Conservation (phyloP, 2,797 vertebrate species). For the Heteromormyrus szaboi region DNA sequence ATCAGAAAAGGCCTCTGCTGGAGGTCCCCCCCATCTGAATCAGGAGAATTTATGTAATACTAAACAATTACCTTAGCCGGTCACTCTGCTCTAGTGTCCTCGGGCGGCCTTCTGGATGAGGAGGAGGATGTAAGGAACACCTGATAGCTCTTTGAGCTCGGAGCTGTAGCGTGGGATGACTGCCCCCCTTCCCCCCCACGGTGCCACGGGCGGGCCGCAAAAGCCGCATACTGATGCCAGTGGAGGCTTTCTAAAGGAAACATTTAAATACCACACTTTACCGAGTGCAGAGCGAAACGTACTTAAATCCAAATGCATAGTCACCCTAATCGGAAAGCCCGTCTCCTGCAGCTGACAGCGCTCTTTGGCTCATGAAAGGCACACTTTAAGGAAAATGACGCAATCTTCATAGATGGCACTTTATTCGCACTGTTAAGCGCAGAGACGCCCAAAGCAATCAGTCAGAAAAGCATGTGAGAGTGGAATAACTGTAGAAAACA, state of each 20-base stretch:
- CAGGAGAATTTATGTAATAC: not conserved
- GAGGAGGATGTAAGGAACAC: not conserved
- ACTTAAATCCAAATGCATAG: not conserved
- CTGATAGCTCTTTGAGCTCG: not conserved
- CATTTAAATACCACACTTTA: constrained; percentile 1
- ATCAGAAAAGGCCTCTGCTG: not conserved
- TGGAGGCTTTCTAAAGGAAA: not conserved
- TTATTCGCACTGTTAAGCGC: not conserved
- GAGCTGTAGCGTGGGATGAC: not conserved
- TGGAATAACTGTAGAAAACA: not conserved
- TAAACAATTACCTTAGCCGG: not conserved
- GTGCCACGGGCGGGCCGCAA: not conserved
- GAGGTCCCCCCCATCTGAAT: not conserved
- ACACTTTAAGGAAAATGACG: not conserved
- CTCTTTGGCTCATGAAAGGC: not conserved
- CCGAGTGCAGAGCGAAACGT: not conserved
- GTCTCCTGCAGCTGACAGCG: not conserved
- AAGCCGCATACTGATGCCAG: not conserved
- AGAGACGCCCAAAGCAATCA: not conserved
- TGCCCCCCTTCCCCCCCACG: not conserved
- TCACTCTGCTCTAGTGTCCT: not conserved
- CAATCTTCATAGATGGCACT: not conserved
- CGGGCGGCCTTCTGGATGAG: not conserved
- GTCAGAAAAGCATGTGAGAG: not conserved
- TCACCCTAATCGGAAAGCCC: not conserved